A percentile compares a stretch with the other conserved stretches of the same genome.
Evolutionary conservation across 1,140 invertebrate genomes (phyloP).

Genomic region (Sitobion miscanthi): DNA sequence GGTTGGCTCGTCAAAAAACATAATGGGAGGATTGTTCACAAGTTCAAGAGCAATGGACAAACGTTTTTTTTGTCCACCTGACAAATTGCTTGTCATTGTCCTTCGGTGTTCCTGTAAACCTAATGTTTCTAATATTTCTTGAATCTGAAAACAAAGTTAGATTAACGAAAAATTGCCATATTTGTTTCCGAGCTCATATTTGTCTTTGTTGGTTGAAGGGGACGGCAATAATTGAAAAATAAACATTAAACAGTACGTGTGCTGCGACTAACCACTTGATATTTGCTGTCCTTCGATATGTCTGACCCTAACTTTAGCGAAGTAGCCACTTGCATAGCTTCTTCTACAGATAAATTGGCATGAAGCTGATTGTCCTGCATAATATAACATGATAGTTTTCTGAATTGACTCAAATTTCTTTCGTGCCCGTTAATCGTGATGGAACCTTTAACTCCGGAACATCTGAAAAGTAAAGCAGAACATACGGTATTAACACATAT

Average conservation of each 20-base stretch:
- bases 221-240: background rate
- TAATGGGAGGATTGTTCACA: slow-evolving; percentile 94
- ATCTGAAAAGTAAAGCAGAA: slow-evolving; percentile 66
- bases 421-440: slow-evolving; percentile 86
- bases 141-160: slow-evolving; percentile 70
- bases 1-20: slow-evolving; percentile 98
- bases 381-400: slow-evolving; percentile 95
- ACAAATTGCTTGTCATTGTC: slow-evolving; percentile 88
- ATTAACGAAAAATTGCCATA: background rate
- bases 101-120: slow-evolving; percentile 84
- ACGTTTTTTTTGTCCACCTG: slow-evolving; percentile 95
- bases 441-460: slow-evolving; percentile 76
- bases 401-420: slow-evolving; percentile 86
- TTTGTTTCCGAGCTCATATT: background rate
- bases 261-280: slow-evolving; percentile 76
- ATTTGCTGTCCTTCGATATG: slow-evolving; percentile 74
- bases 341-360: slow-evolving; percentile 89
- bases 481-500: slow-evolving; percentile 44
- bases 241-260: background rate
- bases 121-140: slow-evolving; percentile 89
- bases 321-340: slow-evolving; percentile 92
- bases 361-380: slow-evolving; percentile 98
- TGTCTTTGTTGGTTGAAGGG: background rate
- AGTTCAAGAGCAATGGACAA: slow-evolving; percentile 95
- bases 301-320: slow-evolving; percentile 85